Evolutionary conservation across 92 coral and sea anemone species (phyloP).

Genomic region (Palythoa grandiflora): DNA sequence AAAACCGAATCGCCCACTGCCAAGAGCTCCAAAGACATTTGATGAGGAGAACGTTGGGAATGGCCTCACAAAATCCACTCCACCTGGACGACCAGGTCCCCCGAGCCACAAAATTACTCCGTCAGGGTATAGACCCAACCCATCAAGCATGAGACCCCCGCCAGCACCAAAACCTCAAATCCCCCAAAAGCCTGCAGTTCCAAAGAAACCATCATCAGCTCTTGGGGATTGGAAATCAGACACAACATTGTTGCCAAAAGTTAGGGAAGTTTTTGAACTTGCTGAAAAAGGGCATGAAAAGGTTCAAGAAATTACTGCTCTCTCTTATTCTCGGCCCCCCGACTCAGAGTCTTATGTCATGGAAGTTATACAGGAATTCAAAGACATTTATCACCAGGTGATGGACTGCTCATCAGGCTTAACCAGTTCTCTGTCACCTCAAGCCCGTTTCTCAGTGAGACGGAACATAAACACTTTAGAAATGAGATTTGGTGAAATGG

Average conservation of each 20-base stretch:
- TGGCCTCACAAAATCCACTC: conserved; percentile 32
- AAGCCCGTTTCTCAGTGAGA: conserved; percentile 84
- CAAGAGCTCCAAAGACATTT: conserved; percentile 22
- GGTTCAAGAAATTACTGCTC: conserved; percentile 68
- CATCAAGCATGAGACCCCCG: conserved; percentile 40
- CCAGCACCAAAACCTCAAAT: conserved; percentile 80
- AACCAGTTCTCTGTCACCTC: conserved; percentile 85
- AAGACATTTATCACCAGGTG: conserved; percentile 68
- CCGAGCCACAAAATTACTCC: conserved; percentile 44
- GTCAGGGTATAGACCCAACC: conserved; percentile 25
- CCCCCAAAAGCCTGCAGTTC: conserved; percentile 78
- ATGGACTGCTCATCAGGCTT: conserved; percentile 80
- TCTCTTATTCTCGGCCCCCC: conserved; percentile 78
- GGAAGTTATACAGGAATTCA: conserved; percentile 65
- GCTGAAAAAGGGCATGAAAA: conserved; percentile 69
- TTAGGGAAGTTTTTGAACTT: conserved; percentile 70
- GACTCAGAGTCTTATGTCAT: conserved; percentile 68
- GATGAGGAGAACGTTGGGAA: neutral
- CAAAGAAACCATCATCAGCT: conserved; percentile 61
- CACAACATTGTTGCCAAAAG: conserved; percentile 71
- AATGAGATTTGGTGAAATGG: conserved; percentile 77
- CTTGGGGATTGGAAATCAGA: conserved; percentile 54
- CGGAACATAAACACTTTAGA: conserved; percentile 83
- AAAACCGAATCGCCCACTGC: conserved; percentile 35
- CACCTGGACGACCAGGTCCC: conserved; percentile 42